A percentile compares a stretch with the other conserved stretches of the same genome.
phyloP scores from a whole-genome alignment of 2,113 vertebrate genomes.

The Strix uralensis region DNA sequence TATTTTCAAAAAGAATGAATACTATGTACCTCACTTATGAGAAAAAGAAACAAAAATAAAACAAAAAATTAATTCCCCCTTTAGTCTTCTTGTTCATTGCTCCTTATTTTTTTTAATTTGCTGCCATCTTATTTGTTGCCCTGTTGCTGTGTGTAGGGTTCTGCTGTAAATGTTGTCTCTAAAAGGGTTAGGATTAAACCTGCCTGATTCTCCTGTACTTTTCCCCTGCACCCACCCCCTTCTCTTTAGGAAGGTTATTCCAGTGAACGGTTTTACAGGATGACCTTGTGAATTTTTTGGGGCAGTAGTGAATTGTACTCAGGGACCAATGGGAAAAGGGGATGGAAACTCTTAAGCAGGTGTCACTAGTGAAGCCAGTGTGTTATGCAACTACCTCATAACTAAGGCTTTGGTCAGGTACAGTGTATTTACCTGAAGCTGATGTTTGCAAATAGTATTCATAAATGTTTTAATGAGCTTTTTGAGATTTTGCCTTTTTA shows the following conservation, averaged over 20 bases:
- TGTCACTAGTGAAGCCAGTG: not conserved
- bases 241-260: not conserved
- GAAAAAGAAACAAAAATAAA: not conserved
- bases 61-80: not conserved
- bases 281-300: accelerated
- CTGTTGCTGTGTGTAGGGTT: not conserved
- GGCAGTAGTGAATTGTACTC: not conserved
- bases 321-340: not conserved
- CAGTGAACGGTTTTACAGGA: not conserved
- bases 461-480: not conserved
- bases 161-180: not conserved
- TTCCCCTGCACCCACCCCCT: not conserved
- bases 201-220: not conserved
- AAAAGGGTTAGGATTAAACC: not conserved
- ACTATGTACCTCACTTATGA: not conserved
- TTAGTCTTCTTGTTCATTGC: not conserved
- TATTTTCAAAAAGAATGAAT: not conserved
- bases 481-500: not conserved
- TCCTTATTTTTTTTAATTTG: not conserved
- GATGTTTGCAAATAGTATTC: not conserved
- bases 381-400: not conserved
- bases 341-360: not conserved
- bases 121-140: not conserved
- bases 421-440: not conserved
- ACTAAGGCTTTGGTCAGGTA: not conserved